A percentile compares a stretch with the other conserved stretches of the same genome.
Evolutionary conservation across 2,888 invertebrate genomes (phyloP).

Genomic region (Ormyrus rosae): DNA sequence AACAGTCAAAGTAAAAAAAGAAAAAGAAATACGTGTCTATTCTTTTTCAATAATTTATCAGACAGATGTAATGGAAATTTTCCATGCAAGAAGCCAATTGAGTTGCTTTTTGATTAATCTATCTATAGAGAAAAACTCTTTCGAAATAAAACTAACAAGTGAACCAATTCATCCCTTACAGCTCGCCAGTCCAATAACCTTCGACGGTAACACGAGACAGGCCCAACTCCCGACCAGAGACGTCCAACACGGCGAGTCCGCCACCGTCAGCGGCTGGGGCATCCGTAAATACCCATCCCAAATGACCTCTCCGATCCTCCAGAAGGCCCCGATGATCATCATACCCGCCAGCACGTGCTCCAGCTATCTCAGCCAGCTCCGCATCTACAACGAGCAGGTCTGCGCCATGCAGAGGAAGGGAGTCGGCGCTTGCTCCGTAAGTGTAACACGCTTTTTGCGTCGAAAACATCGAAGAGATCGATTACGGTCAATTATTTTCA

Average conservation of each 20-base stretch:
- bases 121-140: no score
- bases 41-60: no score
- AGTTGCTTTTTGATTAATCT: neutral
- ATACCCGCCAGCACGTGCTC: neutral
- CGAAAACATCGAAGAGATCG: no score
- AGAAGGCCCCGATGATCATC: slow-evolving; percentile 13
- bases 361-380: neutral
- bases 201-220: neutral
- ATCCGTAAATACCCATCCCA: slow-evolving; percentile 28
- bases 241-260: neutral
- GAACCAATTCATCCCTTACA: neutral
- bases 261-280: slow-evolving; percentile 38
- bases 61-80: neutral
- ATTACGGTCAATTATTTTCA: no score
- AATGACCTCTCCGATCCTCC: neutral
- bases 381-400: slow-evolving; percentile 25
- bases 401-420: slow-evolving; percentile 34
- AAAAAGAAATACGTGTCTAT: no score
- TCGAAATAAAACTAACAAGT: no score
- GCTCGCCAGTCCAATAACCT: neutral
- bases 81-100: neutral
- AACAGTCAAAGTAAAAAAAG: no score
- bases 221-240: neutral
- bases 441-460: neutral
- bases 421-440: slow-evolving; percentile 40